Evolutionary conservation across 2,113 vertebrate species (phyloP), one percentile per base, ranked within the genome.

Genomic region (Ammodramus savannarum): DNA sequence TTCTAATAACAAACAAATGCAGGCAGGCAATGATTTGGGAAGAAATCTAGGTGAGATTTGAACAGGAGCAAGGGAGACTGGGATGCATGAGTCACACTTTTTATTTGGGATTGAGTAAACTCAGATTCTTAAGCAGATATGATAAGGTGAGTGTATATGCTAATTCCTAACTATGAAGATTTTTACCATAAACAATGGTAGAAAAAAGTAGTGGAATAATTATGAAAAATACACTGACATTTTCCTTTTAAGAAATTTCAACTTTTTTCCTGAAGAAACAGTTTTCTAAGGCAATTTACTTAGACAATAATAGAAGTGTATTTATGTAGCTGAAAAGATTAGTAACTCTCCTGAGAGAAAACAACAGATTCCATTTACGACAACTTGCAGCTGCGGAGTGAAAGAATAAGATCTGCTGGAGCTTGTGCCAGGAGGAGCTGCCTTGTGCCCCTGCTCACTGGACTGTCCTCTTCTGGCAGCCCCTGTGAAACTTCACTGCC

Each of bases 291-390:
- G 90, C 95, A 97, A 96, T 97, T 97, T 94, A 83, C 78, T 96
- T 91, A 96, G 91, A 94, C 75, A 87, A 96, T 96, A 94, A 96
- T 90, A 97, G 93, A 96, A 95, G 55, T 48, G 51, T 97, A 93
- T 97, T 97, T 96, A 93, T 94, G 91, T 93, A 94, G 91, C 94
- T 91, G 95, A 90, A 93, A 96, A 97, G 91, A 97, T 97, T 96
- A 97, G 91, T 90, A 94, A 96, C 59, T 96, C 95, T 96, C 93
- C 57, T 80, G 95, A 94, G 96, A 93, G 90, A 96, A 96, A 97
- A 96, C 93, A 97, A 90, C 89, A 86, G 68, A 96, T 94, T 93
- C 82, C 78, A 58, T 86, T 90, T 87, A 63, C 57, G 6, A 3
- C 58, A 29, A 11, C 62, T 89, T 4, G 9, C 61, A 67, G 79